Conservation (phyloP, 2,113 vertebrate species). For the Acinonyx jubatus region DNA sequence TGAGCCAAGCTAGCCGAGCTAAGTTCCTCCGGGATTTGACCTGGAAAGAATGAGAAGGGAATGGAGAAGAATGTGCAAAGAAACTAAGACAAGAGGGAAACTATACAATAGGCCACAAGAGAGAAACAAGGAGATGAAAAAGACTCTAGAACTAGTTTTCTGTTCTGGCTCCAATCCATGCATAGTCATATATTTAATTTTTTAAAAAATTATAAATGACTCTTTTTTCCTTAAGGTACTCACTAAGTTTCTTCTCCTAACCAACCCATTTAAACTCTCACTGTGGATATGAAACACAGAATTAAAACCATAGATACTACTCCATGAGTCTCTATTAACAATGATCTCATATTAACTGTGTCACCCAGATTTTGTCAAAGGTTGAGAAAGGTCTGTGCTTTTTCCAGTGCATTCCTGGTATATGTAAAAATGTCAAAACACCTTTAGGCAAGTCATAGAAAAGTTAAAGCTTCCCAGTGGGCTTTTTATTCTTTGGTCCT, state of each 20-base stretch:
- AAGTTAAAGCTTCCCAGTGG: neutral
- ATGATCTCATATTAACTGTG: neutral
- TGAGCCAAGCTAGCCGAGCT: neutral
- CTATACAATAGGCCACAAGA: neutral
- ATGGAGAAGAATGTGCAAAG: neutral
- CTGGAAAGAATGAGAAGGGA: neutral
- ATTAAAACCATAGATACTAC: neutral
- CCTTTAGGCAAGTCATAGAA: neutral
- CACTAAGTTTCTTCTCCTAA: slow-evolving; percentile 13
- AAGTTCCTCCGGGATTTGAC: neutral
- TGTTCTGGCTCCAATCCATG: neutral
- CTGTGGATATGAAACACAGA: neutral
- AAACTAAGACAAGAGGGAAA: neutral
- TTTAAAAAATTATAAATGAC: neutral
- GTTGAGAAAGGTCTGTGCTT: neutral
- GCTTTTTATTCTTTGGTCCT: neutral
- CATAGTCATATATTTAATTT: neutral
- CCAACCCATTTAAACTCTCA: neutral
- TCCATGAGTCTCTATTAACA: neutral
- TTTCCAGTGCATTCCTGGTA: neutral
- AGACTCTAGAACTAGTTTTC: neutral
- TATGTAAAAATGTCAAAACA: slow-evolving; percentile 14
- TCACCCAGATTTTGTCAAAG: neutral
- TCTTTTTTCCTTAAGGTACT: neutral
- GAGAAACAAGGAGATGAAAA: neutral